A percentile compares a stretch with the other conserved stretches of the same genome.
phyloP scores from a whole-genome alignment of 2,113 vertebrate species.

The Xiphophorus couchianus region DNA sequence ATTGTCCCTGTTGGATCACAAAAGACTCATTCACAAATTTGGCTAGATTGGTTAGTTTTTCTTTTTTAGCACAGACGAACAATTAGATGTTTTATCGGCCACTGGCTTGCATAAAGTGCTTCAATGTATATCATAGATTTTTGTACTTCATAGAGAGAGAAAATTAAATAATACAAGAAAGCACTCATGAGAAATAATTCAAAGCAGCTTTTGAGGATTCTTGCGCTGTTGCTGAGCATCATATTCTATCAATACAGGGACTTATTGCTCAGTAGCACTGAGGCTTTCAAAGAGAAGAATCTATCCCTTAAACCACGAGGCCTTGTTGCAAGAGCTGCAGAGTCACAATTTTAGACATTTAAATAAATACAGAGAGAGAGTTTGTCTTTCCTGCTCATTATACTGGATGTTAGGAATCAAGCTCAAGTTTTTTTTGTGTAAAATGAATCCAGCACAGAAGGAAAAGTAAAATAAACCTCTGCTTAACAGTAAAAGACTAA shows the following conservation, averaged over 20 bases:
- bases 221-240: slow-evolving; percentile 58
- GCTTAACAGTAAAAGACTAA: slow-evolving; percentile 34
- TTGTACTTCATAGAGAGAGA: slow-evolving; percentile 20
- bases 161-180: slow-evolving; percentile 32
- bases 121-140: slow-evolving; percentile 28
- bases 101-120: neutral
- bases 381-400: slow-evolving; percentile 44
- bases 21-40: slow-evolving; percentile 13
- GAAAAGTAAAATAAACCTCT: slow-evolving; percentile 29
- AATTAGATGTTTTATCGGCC: slow-evolving; percentile 8
- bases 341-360: slow-evolving; percentile 34
- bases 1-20: slow-evolving; percentile 33
- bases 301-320: slow-evolving; percentile 41
- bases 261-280: slow-evolving; percentile 60
- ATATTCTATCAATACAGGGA: slow-evolving; percentile 65
- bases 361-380: slow-evolving; percentile 34
- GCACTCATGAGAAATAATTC: slow-evolving; percentile 40
- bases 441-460: slow-evolving; percentile 53
- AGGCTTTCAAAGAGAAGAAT: slow-evolving; percentile 43
- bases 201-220: slow-evolving; percentile 41
- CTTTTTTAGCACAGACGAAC: neutral
- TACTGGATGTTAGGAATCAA: slow-evolving; percentile 23
- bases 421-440: slow-evolving; percentile 39
- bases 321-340: slow-evolving; percentile 41
- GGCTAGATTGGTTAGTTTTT: neutral